Evolutionary conservation across 2,797 vertebrate species (phyloP).

Genomic region (Arremon aurantiirostris): DNA sequence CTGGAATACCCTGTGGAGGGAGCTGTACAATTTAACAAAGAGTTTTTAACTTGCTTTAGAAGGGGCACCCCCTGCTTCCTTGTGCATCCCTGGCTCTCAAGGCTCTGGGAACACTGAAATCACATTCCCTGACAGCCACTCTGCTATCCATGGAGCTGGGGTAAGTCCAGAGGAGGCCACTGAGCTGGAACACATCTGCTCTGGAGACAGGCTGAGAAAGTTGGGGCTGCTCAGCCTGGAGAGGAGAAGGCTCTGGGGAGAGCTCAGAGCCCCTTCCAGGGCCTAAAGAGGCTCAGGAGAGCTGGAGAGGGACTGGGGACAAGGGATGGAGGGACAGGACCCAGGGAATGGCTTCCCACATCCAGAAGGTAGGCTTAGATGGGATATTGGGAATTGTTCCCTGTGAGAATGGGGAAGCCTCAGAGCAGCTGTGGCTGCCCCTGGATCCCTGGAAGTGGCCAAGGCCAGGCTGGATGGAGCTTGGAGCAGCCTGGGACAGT

Average conservation of each 20-base stretch:
- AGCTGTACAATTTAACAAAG: neutral
- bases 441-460: neutral
- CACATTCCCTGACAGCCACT: neutral
- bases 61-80: neutral
- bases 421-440: neutral
- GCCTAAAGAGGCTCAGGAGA: neutral
- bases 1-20: neutral
- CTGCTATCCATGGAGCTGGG: neutral
- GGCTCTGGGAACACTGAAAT: neutral
- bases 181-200: neutral
- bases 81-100: neutral
- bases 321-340: neutral
- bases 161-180: neutral
- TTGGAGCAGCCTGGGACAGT: neutral
- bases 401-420: rapidly evolving
- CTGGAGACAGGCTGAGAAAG: neutral
- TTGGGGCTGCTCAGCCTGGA: neutral
- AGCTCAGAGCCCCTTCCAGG: neutral
- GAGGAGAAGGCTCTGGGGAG: neutral
- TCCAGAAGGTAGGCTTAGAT: rapidly evolving
- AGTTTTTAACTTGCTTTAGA: neutral
- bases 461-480: rapidly evolving
- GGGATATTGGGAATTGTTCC: neutral
- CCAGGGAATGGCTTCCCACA: neutral
- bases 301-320: neutral